These are phyloP conservation scores for Tiaroga cobitis DNA, from an alignment of 2,797 vertebrate species.

Conservation along the genomic window DNA sequence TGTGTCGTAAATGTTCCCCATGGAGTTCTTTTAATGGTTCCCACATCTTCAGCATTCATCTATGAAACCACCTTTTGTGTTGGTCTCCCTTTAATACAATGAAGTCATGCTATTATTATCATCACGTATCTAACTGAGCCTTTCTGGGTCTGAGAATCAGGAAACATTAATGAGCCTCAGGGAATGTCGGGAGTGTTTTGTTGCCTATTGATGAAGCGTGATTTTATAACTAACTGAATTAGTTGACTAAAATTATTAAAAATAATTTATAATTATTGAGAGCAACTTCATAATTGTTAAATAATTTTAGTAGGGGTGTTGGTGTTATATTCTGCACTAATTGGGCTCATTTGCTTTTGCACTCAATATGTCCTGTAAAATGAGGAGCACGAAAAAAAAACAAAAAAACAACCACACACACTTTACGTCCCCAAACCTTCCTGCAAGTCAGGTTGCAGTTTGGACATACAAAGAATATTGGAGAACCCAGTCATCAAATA, in stretches of 20 bases:
- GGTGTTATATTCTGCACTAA: no score
- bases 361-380: background rate
- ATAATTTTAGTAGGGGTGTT: no score
- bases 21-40: background rate
- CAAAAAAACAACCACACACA: background rate
- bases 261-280: no score
- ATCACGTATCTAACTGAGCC: background rate
- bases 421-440: background rate
- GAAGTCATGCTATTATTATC: slow-evolving; percentile 10
- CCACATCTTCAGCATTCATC: slow-evolving; percentile 1
- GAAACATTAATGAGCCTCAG: background rate
- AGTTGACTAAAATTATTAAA: background rate
- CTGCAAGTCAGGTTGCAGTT: background rate
- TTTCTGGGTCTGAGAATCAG: slow-evolving; percentile 9
- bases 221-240: background rate
- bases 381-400: no score
- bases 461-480: background rate
- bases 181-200: background rate
- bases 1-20: background rate
- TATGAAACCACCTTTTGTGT: slow-evolving; percentile 9
- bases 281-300: no score
- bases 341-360: background rate
- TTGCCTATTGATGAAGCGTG: background rate
- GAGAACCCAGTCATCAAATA: background rate
- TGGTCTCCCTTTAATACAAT: background rate